Conservation (phyloP, 1,140 invertebrate species). For the Zaprionus davidi region DNA sequence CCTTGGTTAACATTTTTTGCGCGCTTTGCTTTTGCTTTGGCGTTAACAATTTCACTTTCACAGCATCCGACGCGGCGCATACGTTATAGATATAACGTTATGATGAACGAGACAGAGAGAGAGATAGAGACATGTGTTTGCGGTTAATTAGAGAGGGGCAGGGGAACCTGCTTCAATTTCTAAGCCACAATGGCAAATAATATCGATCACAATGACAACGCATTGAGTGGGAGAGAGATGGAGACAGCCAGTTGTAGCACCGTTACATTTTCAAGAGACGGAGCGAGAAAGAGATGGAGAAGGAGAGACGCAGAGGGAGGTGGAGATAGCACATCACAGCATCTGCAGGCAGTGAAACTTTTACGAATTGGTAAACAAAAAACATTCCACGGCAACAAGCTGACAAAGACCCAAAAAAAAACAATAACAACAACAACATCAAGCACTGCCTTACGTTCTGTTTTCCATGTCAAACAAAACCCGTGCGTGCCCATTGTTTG, state of each 20-base stretch:
- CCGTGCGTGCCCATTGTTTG: constrained; percentile 62
- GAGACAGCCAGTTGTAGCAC: constrained; percentile 35
- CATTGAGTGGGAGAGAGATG: background rate
- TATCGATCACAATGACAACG: constrained; percentile 74
- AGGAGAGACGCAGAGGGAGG: background rate
- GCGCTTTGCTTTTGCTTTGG: constrained; percentile 54
- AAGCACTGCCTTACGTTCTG: constrained; percentile 41
- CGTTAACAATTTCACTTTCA: constrained; percentile 78
- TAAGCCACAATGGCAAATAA: constrained; percentile 80
- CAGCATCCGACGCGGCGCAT: constrained; percentile 54
- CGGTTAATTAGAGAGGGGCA: constrained; percentile 64
- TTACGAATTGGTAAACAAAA: constrained; percentile 57
- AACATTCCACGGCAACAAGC: constrained; percentile 54
- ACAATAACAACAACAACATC: background rate
- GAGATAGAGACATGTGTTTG: constrained; percentile 61
- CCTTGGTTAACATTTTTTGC: constrained; percentile 57
- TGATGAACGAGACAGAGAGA: constrained; percentile 7
- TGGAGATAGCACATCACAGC: constrained; percentile 21
- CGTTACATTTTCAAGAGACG: constrained; percentile 73
- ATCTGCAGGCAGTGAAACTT: constrained; percentile 64
- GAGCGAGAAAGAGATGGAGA: background rate
- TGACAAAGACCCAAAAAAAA: constrained; percentile 24
- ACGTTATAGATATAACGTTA: constrained; percentile 21
- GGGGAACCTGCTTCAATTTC: constrained; percentile 55
- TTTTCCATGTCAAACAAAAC: constrained; percentile 44